Base-by-base conservation (phyloP, 2,888 invertebrate genomes). In the Caenorhabditis sp. region DNA sequence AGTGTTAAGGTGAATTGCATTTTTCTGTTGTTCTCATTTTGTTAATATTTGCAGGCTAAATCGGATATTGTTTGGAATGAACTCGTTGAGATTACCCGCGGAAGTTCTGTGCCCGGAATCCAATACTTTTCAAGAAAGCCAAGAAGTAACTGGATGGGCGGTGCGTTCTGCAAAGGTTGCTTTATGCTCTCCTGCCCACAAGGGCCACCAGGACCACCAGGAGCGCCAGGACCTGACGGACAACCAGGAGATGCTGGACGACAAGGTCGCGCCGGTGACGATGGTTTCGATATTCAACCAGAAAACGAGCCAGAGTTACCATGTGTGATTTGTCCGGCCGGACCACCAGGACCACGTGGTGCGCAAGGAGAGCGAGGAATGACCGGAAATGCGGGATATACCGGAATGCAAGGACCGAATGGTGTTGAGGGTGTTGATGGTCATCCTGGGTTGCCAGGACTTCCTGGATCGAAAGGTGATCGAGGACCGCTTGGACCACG, bases 271-370 rank as follows among this genome's bases (percentile, higher is more conserved):
- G 74, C 83, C 21, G 87, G 87, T 10, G 83, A 81, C 24, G 87
- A 87, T 66, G 87, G 87, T 0, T 83, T 69, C 37, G 87, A 87
- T 70, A 82, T 87, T 37, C 83, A 86, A 51, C 73, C 86, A 43
- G 87, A 85, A 61, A 78, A 82, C 0, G 83, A 87, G 37, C 81
- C 83, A 14, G 87, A 87, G 31, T 75, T 87, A 36, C 86, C 87
- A 6, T 87, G 87, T 62, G 82, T 84, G 6, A 84, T 87, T 51
- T 87, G 87, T 54, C 87, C 87, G 23, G 86, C 81, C 27, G 87
- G 87, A 54, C 87, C 87, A n/a, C 85, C 85, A 21, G 86, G 87
- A 49, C 83, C 82, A 58, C 66, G 82, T 57, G 88, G 88, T 57
- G 68, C 78, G n/a, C 86, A 86, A 66, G 88, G 87, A 57, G 86